Percentiles rank a stretch among this genome's conserved stretches.
Evolutionary conservation across 2,888 invertebrate species (phyloP).

Genomic region (Lepidonotus clava): DNA sequence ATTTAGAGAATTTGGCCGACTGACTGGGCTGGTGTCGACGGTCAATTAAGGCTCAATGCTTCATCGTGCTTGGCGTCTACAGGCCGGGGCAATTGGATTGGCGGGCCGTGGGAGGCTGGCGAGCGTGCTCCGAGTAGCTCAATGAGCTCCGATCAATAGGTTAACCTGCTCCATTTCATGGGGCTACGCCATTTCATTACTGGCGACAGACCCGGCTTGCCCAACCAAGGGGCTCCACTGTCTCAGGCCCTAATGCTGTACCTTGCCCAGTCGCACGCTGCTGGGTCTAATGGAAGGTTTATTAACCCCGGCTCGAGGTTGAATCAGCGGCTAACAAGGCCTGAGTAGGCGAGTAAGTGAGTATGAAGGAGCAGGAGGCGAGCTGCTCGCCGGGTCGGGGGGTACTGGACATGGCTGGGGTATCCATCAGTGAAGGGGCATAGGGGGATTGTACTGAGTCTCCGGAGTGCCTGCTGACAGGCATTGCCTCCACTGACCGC

Average conservation of each 20-base stretch:
- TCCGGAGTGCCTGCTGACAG: too few species aligned
- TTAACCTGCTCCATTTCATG: slow-evolving; percentile 51
- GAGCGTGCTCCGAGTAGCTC: slow-evolving; percentile 19
- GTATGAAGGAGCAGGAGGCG: neutral
- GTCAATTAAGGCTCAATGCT: too few species aligned
- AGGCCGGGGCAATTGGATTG: slow-evolving; percentile 11
- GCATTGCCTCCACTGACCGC: too few species aligned
- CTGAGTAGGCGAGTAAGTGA: neutral
- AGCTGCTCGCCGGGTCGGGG: neutral
- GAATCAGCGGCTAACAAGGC: slow-evolving; percentile 40
- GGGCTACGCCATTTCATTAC: slow-evolving; percentile 48
- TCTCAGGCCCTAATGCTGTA: too few species aligned
- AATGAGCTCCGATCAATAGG: slow-evolving; percentile 47
- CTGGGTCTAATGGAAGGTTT: slow-evolving; percentile 35
- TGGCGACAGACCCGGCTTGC: neutral
- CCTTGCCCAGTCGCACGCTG: neutral
- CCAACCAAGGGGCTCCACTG: neutral
- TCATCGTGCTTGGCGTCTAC: neutral
- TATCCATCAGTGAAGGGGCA: neutral
- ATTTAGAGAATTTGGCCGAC: too few species aligned
- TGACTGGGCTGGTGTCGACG: too few species aligned
- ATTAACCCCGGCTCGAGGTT: slow-evolving; percentile 25
- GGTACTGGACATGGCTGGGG: neutral
- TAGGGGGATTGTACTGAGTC: too few species aligned
- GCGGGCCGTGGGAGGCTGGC: neutral